phyloP scores from a whole-genome alignment of 23 tunicate species.

The Corella eumyota region DNA sequence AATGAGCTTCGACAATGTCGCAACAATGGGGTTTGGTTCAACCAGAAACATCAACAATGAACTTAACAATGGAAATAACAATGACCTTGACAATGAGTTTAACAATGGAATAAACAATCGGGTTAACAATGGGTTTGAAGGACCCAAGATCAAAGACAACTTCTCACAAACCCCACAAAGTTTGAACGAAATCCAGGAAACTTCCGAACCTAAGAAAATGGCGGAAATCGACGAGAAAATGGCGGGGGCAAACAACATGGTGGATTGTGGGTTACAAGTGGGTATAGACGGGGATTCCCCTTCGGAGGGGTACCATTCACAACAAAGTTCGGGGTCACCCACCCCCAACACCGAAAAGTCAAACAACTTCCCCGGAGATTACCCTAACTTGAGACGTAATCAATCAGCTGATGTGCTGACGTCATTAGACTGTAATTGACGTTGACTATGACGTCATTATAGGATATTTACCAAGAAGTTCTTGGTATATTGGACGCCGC shows the following conservation, averaged over 20 bases:
- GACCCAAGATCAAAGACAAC: not conserved
- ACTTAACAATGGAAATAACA: too few relatives aligned
- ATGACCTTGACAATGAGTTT: too few relatives aligned
- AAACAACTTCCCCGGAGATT: constrained; percentile 11
- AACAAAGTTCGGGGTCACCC: constrained; percentile 91
- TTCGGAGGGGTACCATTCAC: constrained; percentile 89
- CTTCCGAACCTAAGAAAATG: not conserved
- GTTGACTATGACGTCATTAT: too few relatives aligned
- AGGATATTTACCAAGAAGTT: too few relatives aligned
- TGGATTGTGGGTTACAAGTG: not conserved
- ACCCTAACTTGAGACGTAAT: constrained; percentile 9
- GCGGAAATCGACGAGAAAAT: not conserved
- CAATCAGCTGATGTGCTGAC: constrained; percentile 29
- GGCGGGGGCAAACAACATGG: too few relatives aligned
- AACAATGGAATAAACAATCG: too few relatives aligned
- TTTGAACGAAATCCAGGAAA: not conserved
- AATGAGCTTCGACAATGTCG: too few relatives aligned
- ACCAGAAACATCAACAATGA: too few relatives aligned
- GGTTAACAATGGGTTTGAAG: too few relatives aligned
- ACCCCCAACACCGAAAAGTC: constrained; percentile 63
- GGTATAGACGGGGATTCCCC: constrained; percentile 9
- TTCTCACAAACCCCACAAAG: constrained; percentile 1
- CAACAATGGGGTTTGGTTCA: too few relatives aligned
- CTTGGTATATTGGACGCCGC: too few relatives aligned
- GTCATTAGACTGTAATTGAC: constrained; percentile 2